Evolutionary conservation across 1,140 invertebrate genomes (phyloP), one percentile per base, ranked within the genome.

Genomic region (Cotesia vestalis): DNA sequence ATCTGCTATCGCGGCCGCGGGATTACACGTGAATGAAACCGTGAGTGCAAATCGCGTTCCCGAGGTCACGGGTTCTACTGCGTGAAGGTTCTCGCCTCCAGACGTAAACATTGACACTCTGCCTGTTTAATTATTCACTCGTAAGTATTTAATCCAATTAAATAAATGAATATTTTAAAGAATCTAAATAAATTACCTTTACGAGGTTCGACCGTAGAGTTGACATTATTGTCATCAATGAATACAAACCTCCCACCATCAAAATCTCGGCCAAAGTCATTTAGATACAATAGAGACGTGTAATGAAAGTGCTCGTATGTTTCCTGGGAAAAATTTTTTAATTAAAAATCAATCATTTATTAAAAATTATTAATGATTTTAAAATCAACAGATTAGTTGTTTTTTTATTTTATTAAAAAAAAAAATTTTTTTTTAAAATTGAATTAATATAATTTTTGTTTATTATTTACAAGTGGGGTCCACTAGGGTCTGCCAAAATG

Each of bases 231-330:
- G 53, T 84, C 83, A 82, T 95, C 94, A n/a, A 93, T 83, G 84
- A 95, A 97, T 27, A 95, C 85, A 85, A 96, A 95, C 80, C 92
- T 83, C 17, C 95, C 95, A 38, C 94, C 94, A 85, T 91, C 84
- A 79, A 95, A 96, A 82, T 96, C 93, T 71, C 86, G 83, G 27
- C 86, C 88, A 82, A 90, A 95, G 84, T 95, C 91, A 64, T 87
- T 91, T 55, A 97, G 85, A 83, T 96, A 96, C 1, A 97, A 80
- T 4, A 96, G 81, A 2, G 94, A 91, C 11, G 95, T 96, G 78
- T 94, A 97, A 83, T 95, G 93, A 79, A 95, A 96, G 71, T 93
- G 91, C 81, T 92, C 89, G 78, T 96, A 95, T 1, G 93, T 93
- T 82, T 92, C 91, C 94, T 95, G 80, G 60, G 90, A 90, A 75